Conservation (phyloP, 2,797 vertebrate species). For the Spondyliosoma cantharus region DNA sequence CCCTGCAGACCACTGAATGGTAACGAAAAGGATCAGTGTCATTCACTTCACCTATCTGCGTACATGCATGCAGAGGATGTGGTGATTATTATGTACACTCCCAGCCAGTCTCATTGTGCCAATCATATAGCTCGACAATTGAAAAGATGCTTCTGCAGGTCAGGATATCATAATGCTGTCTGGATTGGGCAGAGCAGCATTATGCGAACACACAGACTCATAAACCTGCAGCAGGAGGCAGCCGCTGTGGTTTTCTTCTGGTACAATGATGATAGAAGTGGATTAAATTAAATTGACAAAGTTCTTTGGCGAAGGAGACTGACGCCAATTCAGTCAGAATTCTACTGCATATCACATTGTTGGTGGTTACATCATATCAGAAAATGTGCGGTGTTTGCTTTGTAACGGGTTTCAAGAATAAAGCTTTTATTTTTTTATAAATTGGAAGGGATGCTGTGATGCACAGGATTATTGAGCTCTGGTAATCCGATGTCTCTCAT, state of each 20-base stretch:
- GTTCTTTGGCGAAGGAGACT: background rate
- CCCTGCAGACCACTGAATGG: too few relatives aligned
- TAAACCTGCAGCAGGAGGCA: background rate
- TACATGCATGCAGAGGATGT: background rate
- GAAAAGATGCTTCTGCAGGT: background rate
- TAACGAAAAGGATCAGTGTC: too few relatives aligned
- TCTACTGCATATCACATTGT: background rate
- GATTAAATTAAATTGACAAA: background rate
- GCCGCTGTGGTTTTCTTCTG: background rate
- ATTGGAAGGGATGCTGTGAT: background rate
- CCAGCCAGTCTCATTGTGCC: slow-evolving; percentile 8
- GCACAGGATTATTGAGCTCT: background rate
- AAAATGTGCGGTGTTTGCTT: background rate
- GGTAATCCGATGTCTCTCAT: background rate
- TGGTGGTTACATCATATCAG: background rate
- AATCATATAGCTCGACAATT: slow-evolving; percentile 9
- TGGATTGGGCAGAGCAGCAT: background rate
- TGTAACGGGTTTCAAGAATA: background rate
- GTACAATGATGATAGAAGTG: background rate
- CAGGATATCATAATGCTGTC: background rate
- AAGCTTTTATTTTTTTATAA: background rate
- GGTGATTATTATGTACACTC: slow-evolving; percentile 7
- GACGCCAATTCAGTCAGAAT: background rate
- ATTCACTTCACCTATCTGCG: too few relatives aligned
- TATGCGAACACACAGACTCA: background rate